Conservation (phyloP, 2,797 vertebrate genomes). For the Apogon hyalosoma region DNA sequence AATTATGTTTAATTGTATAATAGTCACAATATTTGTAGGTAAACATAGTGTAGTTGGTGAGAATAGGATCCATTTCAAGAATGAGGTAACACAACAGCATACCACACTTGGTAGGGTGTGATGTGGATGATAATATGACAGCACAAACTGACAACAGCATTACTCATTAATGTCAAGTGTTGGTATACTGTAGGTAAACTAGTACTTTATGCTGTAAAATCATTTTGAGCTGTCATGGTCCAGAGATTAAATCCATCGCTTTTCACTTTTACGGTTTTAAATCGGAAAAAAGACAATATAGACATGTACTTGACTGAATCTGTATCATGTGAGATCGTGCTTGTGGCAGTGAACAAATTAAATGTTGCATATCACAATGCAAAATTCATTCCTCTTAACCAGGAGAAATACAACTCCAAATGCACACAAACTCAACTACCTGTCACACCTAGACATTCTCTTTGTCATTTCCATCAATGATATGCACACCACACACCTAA, state of each 20-base stretch:
- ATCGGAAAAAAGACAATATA: constrained; percentile 10
- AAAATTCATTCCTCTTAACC: constrained; percentile 40
- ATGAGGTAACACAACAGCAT: constrained; percentile 61
- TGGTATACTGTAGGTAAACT: constrained; percentile 39
- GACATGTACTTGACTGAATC: constrained; percentile 21
- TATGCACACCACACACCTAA: constrained; percentile 59
- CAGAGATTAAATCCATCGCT: background rate
- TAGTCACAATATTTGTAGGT: constrained; percentile 22
- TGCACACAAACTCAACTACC: constrained; percentile 31
- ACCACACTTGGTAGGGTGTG: constrained; percentile 41
- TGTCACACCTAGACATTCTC: constrained; percentile 58
- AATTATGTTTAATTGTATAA: constrained; percentile 20
- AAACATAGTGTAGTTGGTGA: constrained; percentile 6
- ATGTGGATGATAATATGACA: constrained; percentile 50
- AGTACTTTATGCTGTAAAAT: constrained; percentile 24
- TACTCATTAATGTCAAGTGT: constrained; percentile 55
- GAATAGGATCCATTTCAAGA: constrained; percentile 44
- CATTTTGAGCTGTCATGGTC: constrained; percentile 12
- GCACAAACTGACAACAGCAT: constrained; percentile 60
- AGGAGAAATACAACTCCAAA: constrained; percentile 30
- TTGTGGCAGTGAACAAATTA: constrained; percentile 70
- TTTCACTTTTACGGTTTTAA: constrained; percentile 8
- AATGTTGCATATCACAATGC: constrained; percentile 49
- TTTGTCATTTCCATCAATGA: constrained; percentile 56
- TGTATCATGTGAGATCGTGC: constrained; percentile 51